Conservation (phyloP, 2,888 invertebrate genomes). For the Pollenia labialis region DNA sequence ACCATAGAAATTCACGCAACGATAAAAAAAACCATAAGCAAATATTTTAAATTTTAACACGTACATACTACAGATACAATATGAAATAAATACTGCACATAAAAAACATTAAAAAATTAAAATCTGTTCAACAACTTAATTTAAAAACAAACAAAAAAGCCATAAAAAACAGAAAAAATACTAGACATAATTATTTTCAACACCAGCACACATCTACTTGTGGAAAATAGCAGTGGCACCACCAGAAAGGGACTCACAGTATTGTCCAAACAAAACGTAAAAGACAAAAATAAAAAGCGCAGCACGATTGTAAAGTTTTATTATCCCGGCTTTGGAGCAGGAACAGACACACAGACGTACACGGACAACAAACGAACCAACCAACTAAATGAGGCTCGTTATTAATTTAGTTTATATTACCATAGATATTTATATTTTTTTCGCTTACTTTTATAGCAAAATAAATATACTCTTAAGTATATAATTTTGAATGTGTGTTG, state of each 20-base stretch:
- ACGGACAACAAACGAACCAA: conserved; percentile 36
- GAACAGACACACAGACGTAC: neutral
- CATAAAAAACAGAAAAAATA: conserved; percentile 3
- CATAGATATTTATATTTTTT: conserved; percentile 3
- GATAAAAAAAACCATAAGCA: conserved; percentile 2
- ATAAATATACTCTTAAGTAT: conserved; percentile 23
- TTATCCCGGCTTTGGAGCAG: conserved; percentile 57
- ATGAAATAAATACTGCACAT: neutral
- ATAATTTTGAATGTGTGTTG: conserved; percentile 31
- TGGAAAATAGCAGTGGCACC: neutral
- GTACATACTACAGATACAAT: conserved; percentile 38
- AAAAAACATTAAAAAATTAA: conserved; percentile 6
- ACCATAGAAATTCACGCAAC: neutral
- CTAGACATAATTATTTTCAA: conserved; percentile 47
- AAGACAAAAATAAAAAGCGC: conserved; percentile 25
- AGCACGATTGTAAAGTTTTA: conserved; percentile 70
- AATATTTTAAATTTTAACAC: conserved; percentile 40
- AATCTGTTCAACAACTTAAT: conserved; percentile 58
- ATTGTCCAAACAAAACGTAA: conserved; percentile 29
- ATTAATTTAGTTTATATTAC: conserved; percentile 64
- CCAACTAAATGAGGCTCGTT: conserved; percentile 59
- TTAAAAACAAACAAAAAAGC: neutral
- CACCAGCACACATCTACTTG: neutral
- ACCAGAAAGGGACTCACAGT: neutral
- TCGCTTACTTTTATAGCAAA: neutral